Percentiles rank a stretch among this genome's conserved stretches.
phyloP scores from a whole-genome alignment of 1,140 invertebrate genomes.

The Drosophila mojavensis region DNA sequence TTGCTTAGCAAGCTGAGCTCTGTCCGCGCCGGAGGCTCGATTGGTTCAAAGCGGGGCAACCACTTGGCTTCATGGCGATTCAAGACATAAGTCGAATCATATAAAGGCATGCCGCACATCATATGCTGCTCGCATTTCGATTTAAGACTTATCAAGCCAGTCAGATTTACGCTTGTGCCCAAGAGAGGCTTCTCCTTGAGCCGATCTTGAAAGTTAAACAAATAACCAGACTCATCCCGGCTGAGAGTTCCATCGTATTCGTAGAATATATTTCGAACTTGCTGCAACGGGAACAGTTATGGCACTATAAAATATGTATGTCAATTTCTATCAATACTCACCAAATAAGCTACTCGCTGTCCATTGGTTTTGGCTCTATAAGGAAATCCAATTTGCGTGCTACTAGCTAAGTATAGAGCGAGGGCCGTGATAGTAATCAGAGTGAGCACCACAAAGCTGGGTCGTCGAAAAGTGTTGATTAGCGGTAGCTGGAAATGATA shows the following conservation, averaged over 20 bases:
- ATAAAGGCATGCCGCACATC: constrained; percentile 90
- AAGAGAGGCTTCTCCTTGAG: constrained; percentile 87
- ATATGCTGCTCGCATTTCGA: constrained; percentile 88
- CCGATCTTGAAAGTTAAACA: constrained; percentile 89
- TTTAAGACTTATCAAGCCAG: constrained; percentile 85
- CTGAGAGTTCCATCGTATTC: constrained; percentile 85
- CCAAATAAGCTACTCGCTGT: constrained; percentile 88
- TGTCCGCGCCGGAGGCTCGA: constrained; percentile 45
- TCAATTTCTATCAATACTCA: constrained; percentile 79
- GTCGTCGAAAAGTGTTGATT: constrained; percentile 70
- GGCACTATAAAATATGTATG: neutral
- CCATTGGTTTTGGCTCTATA: constrained; percentile 89
- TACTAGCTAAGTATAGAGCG: constrained; percentile 85
- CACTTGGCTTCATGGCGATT: constrained; percentile 45
- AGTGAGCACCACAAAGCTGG: constrained; percentile 51
- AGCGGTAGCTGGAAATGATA: constrained; percentile 52
- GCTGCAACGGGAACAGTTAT: constrained; percentile 82
- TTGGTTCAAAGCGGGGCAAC: constrained; percentile 49
- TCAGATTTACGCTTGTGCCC: constrained; percentile 63
- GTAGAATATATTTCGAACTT: constrained; percentile 87
- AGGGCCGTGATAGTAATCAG: constrained; percentile 84
- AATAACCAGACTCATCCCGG: constrained; percentile 87
- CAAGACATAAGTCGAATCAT: constrained; percentile 85
- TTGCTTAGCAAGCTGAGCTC: constrained; percentile 44
- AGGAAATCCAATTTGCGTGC: constrained; percentile 90